These are phyloP conservation scores for Silurus meridionalis DNA, from an alignment of 2,113 vertebrate species.

Conservation along the genomic window DNA sequence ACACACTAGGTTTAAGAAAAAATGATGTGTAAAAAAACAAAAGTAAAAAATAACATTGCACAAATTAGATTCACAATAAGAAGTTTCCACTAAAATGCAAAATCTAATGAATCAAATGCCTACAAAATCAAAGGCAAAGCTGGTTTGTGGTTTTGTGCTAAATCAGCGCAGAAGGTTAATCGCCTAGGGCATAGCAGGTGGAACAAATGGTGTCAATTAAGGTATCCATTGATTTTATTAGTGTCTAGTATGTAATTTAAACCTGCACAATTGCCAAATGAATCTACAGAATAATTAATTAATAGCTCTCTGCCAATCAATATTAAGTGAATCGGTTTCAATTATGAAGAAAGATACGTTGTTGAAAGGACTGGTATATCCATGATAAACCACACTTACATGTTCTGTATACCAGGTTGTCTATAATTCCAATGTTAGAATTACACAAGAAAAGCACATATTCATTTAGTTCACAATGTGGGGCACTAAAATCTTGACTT, in stretches of 20 bases:
- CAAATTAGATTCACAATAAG: background rate
- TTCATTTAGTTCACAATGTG: background rate
- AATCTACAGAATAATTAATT: slow-evolving; percentile 33
- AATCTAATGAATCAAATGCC: background rate
- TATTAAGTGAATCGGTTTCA: slow-evolving; percentile 10
- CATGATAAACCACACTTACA: slow-evolving; percentile 2
- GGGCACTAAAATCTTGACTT: background rate
- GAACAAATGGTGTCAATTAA: slow-evolving; percentile 48
- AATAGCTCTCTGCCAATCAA: slow-evolving; percentile 28
- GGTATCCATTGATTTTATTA: slow-evolving; percentile 44
- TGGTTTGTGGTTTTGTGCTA: slow-evolving; percentile 5
- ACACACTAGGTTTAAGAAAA: background rate
- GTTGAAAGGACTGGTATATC: background rate
- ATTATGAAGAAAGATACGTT: background rate
- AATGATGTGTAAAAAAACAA: background rate
- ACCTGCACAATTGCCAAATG: slow-evolving; percentile 33
- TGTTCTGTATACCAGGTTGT: background rate
- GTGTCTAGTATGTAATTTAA: slow-evolving; percentile 33
- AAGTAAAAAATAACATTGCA: background rate
- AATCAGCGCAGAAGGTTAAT: slow-evolving; percentile 42
- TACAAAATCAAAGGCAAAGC: background rate
- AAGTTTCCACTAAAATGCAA: background rate
- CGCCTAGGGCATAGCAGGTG: slow-evolving; percentile 25
- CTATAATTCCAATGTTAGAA: background rate
- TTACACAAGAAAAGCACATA: background rate